A percentile compares a stretch with the other conserved stretches of the same genome.
phyloP scores from a whole-genome alignment of 2,113 vertebrate genomes.

The Capreolus pygargus region DNA sequence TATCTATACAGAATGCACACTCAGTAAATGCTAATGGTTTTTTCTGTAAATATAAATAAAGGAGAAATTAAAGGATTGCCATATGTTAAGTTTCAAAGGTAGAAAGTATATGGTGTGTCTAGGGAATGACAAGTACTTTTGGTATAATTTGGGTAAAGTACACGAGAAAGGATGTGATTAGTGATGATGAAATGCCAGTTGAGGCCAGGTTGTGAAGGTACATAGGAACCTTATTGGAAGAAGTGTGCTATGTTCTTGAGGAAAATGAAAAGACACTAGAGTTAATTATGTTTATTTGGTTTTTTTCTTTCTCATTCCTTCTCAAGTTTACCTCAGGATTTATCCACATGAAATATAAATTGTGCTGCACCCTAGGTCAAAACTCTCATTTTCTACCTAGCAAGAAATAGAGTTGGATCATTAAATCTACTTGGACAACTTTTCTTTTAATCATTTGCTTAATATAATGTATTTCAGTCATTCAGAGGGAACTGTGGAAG shows the following conservation, averaged over 20 bases:
- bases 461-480: neutral
- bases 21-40: neutral
- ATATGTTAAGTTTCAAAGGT: neutral
- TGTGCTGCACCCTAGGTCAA: fast-evolving
- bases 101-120: neutral
- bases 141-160: neutral
- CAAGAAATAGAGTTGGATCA: neutral
- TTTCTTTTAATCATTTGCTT: neutral
- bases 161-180: neutral
- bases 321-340: neutral
- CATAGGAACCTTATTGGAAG: neutral
- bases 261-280: neutral
- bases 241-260: neutral
- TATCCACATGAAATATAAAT: neutral
- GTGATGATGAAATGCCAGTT: neutral
- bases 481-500: neutral
- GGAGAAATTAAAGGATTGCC: neutral
- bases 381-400: neutral
- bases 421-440: neutral
- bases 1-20: neutral
- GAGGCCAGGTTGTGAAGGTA: fast-evolving
- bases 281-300: neutral
- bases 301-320: neutral
- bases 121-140: neutral
- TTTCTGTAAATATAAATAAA: neutral